Conservation (phyloP, 2,113 vertebrate genomes). For the Semnornis frantzii region DNA sequence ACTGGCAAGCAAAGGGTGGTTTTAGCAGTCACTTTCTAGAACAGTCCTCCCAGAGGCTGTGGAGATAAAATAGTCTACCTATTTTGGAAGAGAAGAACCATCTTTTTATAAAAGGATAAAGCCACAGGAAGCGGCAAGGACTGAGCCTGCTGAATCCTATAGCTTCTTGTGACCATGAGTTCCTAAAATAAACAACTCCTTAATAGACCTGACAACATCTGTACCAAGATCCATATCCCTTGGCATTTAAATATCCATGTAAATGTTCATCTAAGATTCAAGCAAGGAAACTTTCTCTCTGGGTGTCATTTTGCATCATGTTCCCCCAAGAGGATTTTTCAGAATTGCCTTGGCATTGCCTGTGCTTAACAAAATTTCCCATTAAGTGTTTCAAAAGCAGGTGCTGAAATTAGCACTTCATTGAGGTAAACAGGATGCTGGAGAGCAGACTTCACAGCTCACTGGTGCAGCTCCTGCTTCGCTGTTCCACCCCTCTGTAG, state of each 20-base stretch:
- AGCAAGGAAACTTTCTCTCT: not conserved
- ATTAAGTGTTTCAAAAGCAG: not conserved
- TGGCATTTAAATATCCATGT: not conserved
- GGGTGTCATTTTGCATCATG: not conserved
- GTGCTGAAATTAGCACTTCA: slow-evolving; percentile 2
- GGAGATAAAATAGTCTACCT: slow-evolving; percentile 25
- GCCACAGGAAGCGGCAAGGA: slow-evolving; percentile 27
- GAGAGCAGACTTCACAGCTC: not conserved
- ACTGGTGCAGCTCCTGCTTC: not conserved
- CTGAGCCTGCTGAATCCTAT: not conserved
- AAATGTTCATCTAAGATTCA: not conserved
- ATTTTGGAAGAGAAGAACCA: slow-evolving; percentile 30
- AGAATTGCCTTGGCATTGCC: not conserved
- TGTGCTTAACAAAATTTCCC: slow-evolving; percentile 15
- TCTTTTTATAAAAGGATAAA: slow-evolving; percentile 46
- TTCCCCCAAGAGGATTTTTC: slow-evolving; percentile 9
- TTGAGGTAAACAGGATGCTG: not conserved
- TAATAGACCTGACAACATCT: not conserved
- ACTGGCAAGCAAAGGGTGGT: not conserved
- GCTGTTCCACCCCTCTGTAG: not conserved
- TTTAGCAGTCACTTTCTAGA: slow-evolving; percentile 24
- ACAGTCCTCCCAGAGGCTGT: not conserved
- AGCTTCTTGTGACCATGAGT: not conserved
- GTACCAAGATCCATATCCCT: not conserved
- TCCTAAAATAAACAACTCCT: slow-evolving; percentile 45